These are phyloP conservation scores for Suricata suricatta DNA, from an alignment of 2,113 vertebrate species.

Conservation along the genomic window DNA sequence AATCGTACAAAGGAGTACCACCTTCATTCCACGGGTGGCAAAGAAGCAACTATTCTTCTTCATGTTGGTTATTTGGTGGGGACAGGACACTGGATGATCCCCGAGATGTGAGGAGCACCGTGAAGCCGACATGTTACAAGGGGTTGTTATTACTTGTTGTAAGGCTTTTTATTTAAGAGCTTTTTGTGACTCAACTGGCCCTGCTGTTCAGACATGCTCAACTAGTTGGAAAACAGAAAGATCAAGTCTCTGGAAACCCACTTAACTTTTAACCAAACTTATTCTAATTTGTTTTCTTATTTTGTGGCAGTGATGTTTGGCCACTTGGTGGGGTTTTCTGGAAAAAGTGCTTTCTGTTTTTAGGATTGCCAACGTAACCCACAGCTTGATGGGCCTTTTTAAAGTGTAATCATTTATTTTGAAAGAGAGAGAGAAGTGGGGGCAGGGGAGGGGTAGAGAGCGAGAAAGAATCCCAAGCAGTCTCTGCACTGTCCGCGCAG, in stretches of 20 bases:
- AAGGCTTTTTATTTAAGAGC: constrained; percentile 43
- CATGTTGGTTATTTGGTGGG: not conserved
- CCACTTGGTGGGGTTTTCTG: not conserved
- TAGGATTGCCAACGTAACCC: not conserved
- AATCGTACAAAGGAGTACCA: not conserved
- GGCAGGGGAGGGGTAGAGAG: no score
- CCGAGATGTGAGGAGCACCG: not conserved
- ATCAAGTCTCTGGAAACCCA: constrained; percentile 44
- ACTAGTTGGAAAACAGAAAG: constrained; percentile 18
- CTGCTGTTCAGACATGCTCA: constrained; percentile 11
- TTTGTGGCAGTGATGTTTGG: not conserved
- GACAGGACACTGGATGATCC: not conserved
- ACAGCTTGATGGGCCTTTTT: not conserved
- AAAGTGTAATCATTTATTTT: not conserved
- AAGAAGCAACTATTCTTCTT: not conserved
- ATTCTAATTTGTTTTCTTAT: not conserved
- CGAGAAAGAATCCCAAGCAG: no score
- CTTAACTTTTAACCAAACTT: constrained; percentile 34
- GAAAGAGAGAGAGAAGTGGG: no score
- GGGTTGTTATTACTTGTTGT: not conserved
- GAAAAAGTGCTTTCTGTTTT: not conserved
- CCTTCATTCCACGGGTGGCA: not conserved
- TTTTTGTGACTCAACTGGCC: not conserved
- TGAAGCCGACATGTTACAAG: not conserved
- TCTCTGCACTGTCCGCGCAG: no score